Base-by-base conservation (phyloP, 1,140 invertebrate species). In the Halictus rubicundus region DNA sequence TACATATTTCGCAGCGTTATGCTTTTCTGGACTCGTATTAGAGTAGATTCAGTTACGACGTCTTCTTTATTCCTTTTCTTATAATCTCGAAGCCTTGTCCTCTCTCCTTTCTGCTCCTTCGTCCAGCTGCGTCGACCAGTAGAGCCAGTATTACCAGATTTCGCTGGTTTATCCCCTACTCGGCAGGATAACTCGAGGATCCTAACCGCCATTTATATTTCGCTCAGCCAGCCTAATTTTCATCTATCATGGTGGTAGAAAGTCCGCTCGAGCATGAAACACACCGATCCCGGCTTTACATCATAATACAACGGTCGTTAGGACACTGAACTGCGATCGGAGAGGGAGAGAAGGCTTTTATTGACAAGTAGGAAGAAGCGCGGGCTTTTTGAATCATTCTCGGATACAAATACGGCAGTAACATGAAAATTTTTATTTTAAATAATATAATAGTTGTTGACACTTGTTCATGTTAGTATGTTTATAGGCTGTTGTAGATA, bases 101-200 rank as follows among this genome's bases (percentile, higher is more conserved):
- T 52, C 49, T 52, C 16, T 52, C 42, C 57, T 68, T 71, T 78
- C 57, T 63, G 25, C 25, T 27, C 57, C 66, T 37, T 61, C 7
- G 23, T 69, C 68, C 25, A 46, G 74, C 42, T 49, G n/a, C 66
- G 39, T 57, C 23, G 84, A 84, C 84, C 84, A 73, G 84, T 85
- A 63, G 32, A 81, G 78, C 84, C 74, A 85, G 79, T 85, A 85
- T 81, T 84, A 85, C 84, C 79, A 85, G 84, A 85, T 85, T 81
- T 84, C 61, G 84, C 84, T 81, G 79, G 84, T 81, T 84, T 73
- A 46, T 25, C 64, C 78, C 71, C 10, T 70, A 37, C 71, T 59
- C 25, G 27, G 7, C 64, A 70, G 61, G 66, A 80, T 59, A 54
- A 59, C 37, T 74, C 37, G 70, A 70, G 66, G 32, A 69, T 54